Evolutionary conservation across 1,140 invertebrate genomes (phyloP).

Genomic region (Cyrtorhinus lividipennis): DNA sequence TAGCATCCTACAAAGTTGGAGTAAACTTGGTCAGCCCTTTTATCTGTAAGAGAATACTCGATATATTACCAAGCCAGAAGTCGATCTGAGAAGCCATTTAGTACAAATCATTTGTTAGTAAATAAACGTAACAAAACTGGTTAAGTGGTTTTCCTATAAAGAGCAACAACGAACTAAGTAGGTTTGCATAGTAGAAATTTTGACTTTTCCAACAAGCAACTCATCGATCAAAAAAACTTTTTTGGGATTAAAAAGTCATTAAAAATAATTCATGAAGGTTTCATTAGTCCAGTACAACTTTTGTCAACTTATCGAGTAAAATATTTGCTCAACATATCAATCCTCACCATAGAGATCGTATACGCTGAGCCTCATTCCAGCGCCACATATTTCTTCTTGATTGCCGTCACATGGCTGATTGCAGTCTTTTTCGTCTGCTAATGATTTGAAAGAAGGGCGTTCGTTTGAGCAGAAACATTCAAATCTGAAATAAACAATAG

Average conservation of each 20-base stretch:
- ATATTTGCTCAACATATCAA: too few species aligned
- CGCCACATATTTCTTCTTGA: conserved; percentile 21
- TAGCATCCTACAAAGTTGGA: conserved; percentile 13
- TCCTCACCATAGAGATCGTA: conserved; percentile 12
- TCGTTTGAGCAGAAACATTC: conserved; percentile 24
- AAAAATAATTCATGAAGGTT: too few species aligned
- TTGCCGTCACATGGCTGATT: conserved; percentile 22
- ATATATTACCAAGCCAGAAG: background rate
- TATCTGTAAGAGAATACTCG: background rate
- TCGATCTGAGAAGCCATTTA: background rate
- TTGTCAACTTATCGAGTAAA: too few species aligned
- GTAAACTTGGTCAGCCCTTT: background rate
- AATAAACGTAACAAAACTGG: too few species aligned
- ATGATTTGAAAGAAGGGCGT: background rate
- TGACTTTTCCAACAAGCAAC: too few species aligned
- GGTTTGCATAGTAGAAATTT: too few species aligned
- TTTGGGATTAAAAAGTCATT: too few species aligned
- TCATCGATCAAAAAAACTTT: too few species aligned
- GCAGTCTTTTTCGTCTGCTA: conserved; percentile 20
- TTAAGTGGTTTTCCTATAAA: too few species aligned
- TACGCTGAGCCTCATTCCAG: conserved; percentile 20
- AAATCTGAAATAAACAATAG: too few species aligned
- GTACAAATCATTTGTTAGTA: background rate
- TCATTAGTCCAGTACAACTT: too few species aligned
- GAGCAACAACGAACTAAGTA: too few species aligned